Evolutionary conservation across 2,113 vertebrate genomes (phyloP).

Genomic region (Zootoca vivipara): DNA sequence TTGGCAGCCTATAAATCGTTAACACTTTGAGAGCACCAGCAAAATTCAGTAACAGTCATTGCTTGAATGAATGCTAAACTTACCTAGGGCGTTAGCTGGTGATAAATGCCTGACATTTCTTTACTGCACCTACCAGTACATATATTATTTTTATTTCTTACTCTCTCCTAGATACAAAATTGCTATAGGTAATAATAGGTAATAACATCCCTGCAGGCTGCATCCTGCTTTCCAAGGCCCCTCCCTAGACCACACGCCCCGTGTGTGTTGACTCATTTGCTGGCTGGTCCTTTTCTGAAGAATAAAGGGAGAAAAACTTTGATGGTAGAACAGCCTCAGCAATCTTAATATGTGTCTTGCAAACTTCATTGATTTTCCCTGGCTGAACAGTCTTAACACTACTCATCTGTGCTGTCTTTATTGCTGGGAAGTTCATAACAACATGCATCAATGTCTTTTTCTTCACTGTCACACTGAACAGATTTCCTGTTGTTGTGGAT

Average conservation of each 20-base stretch:
- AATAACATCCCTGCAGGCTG: not conserved
- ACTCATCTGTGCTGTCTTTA: not conserved
- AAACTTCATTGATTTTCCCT: not conserved
- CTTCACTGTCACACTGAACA: not conserved
- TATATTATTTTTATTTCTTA: not conserved
- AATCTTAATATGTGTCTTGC: not conserved
- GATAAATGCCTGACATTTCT: not conserved
- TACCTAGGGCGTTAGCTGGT: not conserved
- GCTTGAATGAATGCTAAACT: not conserved
- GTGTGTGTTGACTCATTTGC: not conserved
- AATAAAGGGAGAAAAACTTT: not conserved
- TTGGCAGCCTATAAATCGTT: not conserved
- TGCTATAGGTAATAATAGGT: not conserved
- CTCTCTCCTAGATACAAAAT: conserved; percentile 5
- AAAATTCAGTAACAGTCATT: not conserved
- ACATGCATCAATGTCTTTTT: not conserved
- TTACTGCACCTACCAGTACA: not conserved
- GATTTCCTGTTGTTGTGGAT: not conserved
- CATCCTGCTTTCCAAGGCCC: not conserved
- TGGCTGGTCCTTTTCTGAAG: not conserved
- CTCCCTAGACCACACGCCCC: not conserved
- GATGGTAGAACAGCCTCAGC: not conserved
- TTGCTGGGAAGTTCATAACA: not conserved
- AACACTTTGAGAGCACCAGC: not conserved
- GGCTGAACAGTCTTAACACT: not conserved